Percentiles rank a stretch among this genome's conserved stretches.
Conservation (phyloP, 92 coral and sea anemone species). For the Anthopleura xanthogrammica region DNA sequence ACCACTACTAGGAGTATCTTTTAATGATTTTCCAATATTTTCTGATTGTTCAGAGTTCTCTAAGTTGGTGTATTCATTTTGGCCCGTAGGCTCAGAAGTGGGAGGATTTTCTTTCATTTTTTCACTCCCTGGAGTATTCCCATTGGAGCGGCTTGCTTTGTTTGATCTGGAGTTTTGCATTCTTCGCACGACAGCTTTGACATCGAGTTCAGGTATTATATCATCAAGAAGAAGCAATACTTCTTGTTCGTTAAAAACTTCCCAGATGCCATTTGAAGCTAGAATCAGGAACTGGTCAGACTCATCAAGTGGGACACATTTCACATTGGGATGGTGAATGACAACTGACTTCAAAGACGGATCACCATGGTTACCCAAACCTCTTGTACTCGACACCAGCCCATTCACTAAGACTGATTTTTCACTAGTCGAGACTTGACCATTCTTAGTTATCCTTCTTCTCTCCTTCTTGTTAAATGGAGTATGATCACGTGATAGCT, state of each 20-base stretch:
- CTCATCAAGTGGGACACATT: conserved; percentile 66
- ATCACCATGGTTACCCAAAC: conserved; percentile 97
- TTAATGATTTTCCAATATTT: background rate
- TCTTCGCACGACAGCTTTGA: conserved; percentile 68
- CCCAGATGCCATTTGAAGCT: conserved; percentile 93
- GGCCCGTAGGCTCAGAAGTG: conserved; percentile 12
- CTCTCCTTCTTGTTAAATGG: conserved; percentile 82
- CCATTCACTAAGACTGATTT: conserved; percentile 87
- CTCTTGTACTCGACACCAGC: conserved; percentile 77
- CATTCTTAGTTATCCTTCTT: conserved; percentile 63
- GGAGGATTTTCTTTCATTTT: conserved; percentile 17
- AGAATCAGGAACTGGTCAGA: conserved; percentile 77
- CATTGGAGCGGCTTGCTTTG: conserved; percentile 17
- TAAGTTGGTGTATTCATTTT: background rate
- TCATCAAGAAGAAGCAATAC: conserved; percentile 78
- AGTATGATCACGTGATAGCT: conserved; percentile 78
- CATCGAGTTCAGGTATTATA: conserved; percentile 78
- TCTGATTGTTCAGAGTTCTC: background rate
- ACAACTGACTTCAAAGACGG: conserved; percentile 78
- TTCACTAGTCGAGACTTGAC: conserved; percentile 75
- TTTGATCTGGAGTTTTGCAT: conserved; percentile 28
- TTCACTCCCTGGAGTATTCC: conserved; percentile 4
- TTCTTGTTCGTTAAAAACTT: conserved; percentile 86
- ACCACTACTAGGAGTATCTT: background rate
- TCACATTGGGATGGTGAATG: conserved; percentile 67